phyloP scores from a whole-genome alignment of 2,888 invertebrate species.

The Thecocarcelia acutangulata region DNA sequence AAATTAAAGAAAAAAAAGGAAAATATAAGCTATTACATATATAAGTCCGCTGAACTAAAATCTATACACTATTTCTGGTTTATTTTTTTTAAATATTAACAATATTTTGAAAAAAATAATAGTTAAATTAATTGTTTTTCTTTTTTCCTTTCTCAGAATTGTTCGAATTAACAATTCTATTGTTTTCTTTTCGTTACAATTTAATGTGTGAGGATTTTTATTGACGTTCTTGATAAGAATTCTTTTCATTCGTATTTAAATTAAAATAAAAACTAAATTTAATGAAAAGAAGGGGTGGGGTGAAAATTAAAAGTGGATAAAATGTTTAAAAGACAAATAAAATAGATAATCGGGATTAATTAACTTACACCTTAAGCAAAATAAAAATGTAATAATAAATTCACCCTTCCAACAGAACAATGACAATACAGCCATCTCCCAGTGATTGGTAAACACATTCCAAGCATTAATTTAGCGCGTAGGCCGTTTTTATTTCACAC shows the following conservation, averaged over 20 bases:
- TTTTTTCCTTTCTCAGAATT: background rate
- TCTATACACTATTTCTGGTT: constrained; percentile 41
- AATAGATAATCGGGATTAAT: constrained; percentile 50
- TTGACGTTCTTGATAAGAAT: constrained; percentile 26
- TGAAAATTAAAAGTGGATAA: constrained; percentile 43
- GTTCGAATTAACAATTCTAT: constrained; percentile 28
- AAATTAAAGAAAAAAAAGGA: constrained; percentile 24
- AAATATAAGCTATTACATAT: constrained; percentile 21
- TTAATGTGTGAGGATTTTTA: constrained; percentile 7
- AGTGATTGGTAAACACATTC: constrained; percentile 1
- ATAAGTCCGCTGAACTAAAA: constrained; percentile 38
- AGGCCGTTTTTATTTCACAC: too few relatives aligned
- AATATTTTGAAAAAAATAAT: constrained; percentile 22
- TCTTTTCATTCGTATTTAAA: constrained; percentile 47
- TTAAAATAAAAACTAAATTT: constrained; percentile 43
- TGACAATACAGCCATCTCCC: constrained; percentile 38
- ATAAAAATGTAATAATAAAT: constrained; percentile 54
- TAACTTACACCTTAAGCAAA: constrained; percentile 67
- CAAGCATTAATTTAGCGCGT: too few relatives aligned
- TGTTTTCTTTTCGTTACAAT: constrained; percentile 30
- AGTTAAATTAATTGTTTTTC: background rate
- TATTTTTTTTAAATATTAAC: constrained; percentile 18
- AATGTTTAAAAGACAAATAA: constrained; percentile 36
- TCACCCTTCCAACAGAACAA: constrained; percentile 56
- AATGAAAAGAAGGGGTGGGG: constrained; percentile 24